Conservation (phyloP, 2,797 vertebrate genomes). For the Crax fasciolata region DNA sequence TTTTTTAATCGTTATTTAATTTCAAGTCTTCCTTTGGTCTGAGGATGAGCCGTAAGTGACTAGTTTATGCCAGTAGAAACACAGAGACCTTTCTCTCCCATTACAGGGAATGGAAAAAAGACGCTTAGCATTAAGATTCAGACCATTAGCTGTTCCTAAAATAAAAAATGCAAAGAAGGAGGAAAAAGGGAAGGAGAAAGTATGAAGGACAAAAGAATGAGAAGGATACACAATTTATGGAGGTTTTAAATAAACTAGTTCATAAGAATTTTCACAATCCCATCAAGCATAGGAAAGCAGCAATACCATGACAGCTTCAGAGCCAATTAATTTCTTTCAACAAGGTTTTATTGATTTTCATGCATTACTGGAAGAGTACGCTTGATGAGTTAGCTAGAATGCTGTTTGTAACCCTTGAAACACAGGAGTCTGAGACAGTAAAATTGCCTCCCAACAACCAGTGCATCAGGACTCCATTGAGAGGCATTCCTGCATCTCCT, state of each 20-base stretch:
- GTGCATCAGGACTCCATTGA: background rate
- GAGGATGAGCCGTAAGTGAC: background rate
- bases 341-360: background rate
- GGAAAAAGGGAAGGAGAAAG: background rate
- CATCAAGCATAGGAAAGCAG: background rate
- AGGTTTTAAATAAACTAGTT: background rate
- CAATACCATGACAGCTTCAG: background rate
- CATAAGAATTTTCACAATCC: background rate
- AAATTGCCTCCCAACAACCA: background rate
- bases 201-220: background rate
- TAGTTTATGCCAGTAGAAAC: background rate
- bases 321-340: background rate
- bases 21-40: background rate
- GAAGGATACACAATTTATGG: background rate
- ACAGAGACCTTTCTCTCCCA: background rate
- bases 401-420: background rate
- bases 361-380: background rate
- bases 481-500: background rate
- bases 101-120: background rate
- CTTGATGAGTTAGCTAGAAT: background rate
- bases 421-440: background rate
- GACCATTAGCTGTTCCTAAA: background rate
- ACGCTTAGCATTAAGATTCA: background rate
- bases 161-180: slow-evolving; percentile 4
- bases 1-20: background rate